Percentiles rank a stretch among this genome's conserved stretches.
Conservation (phyloP, 2,113 vertebrate species). For the Shinisaurus crocodilurus region DNA sequence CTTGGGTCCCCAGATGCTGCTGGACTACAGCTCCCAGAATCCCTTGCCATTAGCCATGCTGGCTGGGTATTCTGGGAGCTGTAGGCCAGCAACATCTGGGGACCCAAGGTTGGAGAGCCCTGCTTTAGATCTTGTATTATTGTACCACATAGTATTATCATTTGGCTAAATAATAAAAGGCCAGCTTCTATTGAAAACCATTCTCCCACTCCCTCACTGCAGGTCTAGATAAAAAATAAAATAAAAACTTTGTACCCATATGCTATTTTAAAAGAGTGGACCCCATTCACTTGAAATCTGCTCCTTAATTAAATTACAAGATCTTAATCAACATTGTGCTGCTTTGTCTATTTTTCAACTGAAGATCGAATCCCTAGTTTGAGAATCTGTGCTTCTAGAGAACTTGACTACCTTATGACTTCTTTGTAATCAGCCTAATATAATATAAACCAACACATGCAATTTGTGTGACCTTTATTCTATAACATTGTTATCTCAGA, state of each 20-base stretch:
- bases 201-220: slow-evolving; percentile 13
- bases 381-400: slow-evolving; percentile 26
- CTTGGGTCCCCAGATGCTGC: too few species aligned
- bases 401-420: background rate
- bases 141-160: background rate
- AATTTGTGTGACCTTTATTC: slow-evolving; percentile 38
- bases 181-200: slow-evolving; percentile 24
- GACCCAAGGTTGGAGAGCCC: too few species aligned
- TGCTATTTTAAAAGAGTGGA: background rate
- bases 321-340: slow-evolving; percentile 19
- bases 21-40: too few species aligned
- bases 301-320: slow-evolving; percentile 37
- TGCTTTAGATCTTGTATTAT: background rate
- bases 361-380: background rate
- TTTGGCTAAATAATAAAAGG: slow-evolving; percentile 34
- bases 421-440: slow-evolving; percentile 27
- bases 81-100: too few species aligned
- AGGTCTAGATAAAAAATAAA: slow-evolving; percentile 24
- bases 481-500: slow-evolving; percentile 24
- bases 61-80: too few species aligned
- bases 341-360: slow-evolving; percentile 25
- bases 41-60: too few species aligned
- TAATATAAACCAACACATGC: slow-evolving; percentile 4
- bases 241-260: background rate
- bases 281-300: background rate